These are phyloP conservation scores for Pheosia gnoma DNA, from an alignment of 2,888 invertebrate genomes.

Conservation along the genomic window DNA sequence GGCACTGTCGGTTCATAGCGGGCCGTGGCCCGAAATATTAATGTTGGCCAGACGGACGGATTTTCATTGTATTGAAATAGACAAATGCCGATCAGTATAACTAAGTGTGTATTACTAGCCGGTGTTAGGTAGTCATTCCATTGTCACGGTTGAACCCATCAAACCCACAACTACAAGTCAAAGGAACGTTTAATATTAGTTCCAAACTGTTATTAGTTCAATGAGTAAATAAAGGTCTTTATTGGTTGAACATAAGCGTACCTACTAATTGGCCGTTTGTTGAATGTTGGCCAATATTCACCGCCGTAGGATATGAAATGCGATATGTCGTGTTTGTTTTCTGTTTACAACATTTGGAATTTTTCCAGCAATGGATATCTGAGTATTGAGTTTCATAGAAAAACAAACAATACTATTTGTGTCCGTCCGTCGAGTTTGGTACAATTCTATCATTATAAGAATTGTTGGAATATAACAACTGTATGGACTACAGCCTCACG, in stretches of 20 bases:
- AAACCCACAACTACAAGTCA: conserved; percentile 6
- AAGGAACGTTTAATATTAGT: conserved; percentile 28
- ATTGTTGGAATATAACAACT: no score
- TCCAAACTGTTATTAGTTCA: conserved; percentile 33
- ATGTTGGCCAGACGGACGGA: conserved; percentile 26
- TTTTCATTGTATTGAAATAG: conserved; percentile 31
- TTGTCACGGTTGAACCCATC: no score
- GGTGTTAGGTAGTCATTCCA: no score
- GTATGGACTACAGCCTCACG: no score
- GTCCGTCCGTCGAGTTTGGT: no score
- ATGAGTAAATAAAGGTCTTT: conserved; percentile 25
- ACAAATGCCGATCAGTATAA: conserved; percentile 28
- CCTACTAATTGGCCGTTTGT: conserved; percentile 31
- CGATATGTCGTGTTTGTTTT: conserved; percentile 17
- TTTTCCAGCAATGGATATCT: neutral
- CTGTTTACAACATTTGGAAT: neutral
- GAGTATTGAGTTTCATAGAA: neutral
- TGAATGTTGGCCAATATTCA: conserved; percentile 11
- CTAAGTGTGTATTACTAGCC: conserved; percentile 10
- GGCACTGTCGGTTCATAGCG: conserved; percentile 51
- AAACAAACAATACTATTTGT: neutral
- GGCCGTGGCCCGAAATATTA: conserved; percentile 49
- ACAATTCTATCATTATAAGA: no score
- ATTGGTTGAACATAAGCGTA: neutral
- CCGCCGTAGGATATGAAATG: conserved; percentile 21